Percentiles rank a stretch among this genome's conserved stretches.
Conservation (phyloP, 2,113 vertebrate genomes). For the Pitta sordida region DNA sequence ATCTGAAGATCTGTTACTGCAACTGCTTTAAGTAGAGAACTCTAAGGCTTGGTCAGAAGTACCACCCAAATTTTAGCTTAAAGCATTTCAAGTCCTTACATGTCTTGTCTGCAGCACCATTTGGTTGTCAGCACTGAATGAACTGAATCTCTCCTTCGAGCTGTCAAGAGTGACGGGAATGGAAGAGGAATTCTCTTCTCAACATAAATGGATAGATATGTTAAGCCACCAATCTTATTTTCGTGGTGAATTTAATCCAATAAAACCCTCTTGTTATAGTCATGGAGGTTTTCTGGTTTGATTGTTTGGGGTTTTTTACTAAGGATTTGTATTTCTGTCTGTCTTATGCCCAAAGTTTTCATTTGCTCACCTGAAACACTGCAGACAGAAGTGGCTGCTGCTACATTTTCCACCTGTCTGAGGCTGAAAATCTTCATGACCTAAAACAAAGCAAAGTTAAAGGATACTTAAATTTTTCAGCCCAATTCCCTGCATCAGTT, state of each 20-base stretch:
- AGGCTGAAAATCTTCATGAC: background rate
- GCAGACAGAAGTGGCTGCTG: background rate
- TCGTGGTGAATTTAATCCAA: background rate
- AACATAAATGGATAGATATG: background rate
- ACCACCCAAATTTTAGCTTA: background rate
- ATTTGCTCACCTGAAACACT: background rate
- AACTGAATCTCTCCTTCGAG: background rate
- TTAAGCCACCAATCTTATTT: slow-evolving; percentile 22
- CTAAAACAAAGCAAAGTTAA: background rate
- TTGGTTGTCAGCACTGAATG: background rate
- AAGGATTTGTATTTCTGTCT: background rate
- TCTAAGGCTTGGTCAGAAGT: background rate
- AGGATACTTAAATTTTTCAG: background rate
- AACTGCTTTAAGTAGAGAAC: background rate
- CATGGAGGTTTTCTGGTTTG: background rate
- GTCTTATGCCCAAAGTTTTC: background rate
- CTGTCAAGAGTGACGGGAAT: background rate
- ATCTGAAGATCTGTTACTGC: background rate
- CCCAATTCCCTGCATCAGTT: rapidly evolving
- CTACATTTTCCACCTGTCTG: background rate
- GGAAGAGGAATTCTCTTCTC: background rate
- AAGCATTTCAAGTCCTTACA: background rate
- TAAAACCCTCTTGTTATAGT: background rate
- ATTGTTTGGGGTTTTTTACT: background rate
- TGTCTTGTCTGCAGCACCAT: background rate